Base-by-base conservation (phyloP, 2,888 invertebrate species). In the Ichneumon xanthorius region DNA sequence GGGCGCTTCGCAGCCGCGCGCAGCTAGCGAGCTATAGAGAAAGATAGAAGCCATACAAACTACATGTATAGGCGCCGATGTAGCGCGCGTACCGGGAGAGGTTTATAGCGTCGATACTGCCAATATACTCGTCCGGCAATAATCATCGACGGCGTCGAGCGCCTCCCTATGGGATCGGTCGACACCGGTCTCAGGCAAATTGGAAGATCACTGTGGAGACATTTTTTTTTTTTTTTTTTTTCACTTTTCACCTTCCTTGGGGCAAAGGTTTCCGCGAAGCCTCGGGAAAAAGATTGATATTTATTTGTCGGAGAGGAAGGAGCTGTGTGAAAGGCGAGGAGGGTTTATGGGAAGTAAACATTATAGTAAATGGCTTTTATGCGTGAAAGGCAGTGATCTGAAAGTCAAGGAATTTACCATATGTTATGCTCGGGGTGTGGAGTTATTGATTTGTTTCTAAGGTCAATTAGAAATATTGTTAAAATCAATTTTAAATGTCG, bases 61-160 rank as follows among this genome's bases (percentile, higher is more conserved):
- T 30, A 61, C 19, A 33, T 77, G 40, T 50, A 75, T 37, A 70
- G 9, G 40, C 45, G 40, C n/a, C 65, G 67, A 72, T 67, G 55
- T 48, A 45, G 58, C 55, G 48, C 30, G 71, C 58, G 71, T 63
- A 72, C 26, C 33, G 26, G 40, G 22, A 67, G 76, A 72, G 76
- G 82, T 77, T 80, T 58, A 48, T 55, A 68, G 55, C 63, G 68
- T 82, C 40, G 61, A 70, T 40, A 53, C 73, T 63, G 81, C 68
- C 71, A 73, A 85, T 82, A 85, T 82, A 72, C 68, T 68, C 70
- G 58, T 77, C 73, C 73, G 30, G 67, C 65, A 48, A 78, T 82
- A 45, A 53, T 58, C 48, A 55, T 77, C 76, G 63, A 77, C 65
- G 65, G 65, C n/a, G 9, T 55, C 7, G 16, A n/a, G 58, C 67